These are phyloP conservation scores for Rhombomys opimus DNA, from an alignment of 2,113 vertebrate species.

Conservation along the genomic window DNA sequence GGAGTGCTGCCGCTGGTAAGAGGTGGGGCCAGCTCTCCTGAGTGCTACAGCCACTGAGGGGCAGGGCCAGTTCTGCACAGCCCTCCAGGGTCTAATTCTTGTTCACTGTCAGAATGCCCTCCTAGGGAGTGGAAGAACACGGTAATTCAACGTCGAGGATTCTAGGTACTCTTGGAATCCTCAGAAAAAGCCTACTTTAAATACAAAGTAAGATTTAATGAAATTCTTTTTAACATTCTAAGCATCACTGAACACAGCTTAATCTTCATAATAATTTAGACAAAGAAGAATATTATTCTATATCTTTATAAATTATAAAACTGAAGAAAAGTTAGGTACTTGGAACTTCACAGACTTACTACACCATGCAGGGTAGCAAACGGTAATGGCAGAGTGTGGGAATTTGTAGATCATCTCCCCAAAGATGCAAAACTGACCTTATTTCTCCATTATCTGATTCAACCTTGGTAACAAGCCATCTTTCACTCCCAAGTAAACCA, in stretches of 20 bases:
- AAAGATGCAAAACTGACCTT: neutral
- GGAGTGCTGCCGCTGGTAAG: neutral
- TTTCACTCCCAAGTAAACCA: neutral
- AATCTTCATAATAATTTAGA: neutral
- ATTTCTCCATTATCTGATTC: neutral
- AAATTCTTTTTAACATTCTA: neutral
- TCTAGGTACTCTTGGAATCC: conserved; percentile 4
- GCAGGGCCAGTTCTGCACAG: neutral
- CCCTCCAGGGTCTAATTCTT: neutral
- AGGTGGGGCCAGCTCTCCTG: too few relatives aligned
- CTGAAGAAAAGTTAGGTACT: neutral
- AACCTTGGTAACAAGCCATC: neutral
- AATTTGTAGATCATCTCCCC: neutral
- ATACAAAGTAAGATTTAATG: neutral
- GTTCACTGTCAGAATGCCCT: neutral
- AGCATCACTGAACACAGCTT: neutral
- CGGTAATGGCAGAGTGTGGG: neutral
- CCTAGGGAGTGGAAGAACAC: neutral
- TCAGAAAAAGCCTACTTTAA: neutral
- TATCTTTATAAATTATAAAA: conserved; percentile 39
- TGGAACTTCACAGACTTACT: neutral
- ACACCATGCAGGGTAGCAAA: neutral
- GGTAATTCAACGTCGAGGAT: neutral
- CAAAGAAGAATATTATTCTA: conserved; percentile 25
- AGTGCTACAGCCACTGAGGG: too few relatives aligned